Conservation (phyloP, 2,797 vertebrate genomes). For the Cyclopterus lumpus region DNA sequence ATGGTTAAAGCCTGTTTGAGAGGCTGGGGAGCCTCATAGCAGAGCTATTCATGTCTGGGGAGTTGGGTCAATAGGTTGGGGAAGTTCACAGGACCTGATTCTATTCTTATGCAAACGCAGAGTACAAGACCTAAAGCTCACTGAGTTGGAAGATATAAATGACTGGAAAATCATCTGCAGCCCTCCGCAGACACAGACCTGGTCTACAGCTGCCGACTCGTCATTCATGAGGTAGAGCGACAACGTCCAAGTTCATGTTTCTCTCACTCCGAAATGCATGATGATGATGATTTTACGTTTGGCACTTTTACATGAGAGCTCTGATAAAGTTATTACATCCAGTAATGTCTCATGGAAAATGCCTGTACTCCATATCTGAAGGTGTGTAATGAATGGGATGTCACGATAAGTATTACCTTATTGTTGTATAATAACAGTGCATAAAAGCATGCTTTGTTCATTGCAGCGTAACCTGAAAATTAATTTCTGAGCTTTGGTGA, state of each 20-base stretch:
- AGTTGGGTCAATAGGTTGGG: slow-evolving; percentile 94
- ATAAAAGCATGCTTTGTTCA: slow-evolving; percentile 57
- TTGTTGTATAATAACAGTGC: slow-evolving; percentile 36
- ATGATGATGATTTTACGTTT: slow-evolving; percentile 4
- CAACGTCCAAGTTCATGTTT: slow-evolving; percentile 60
- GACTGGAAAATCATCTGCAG: slow-evolving; percentile 91
- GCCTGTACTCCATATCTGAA: slow-evolving; percentile 7
- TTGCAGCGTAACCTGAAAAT: slow-evolving; percentile 57
- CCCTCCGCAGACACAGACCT: slow-evolving; percentile 78
- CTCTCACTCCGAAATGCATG: slow-evolving; percentile 38
- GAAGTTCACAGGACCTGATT: slow-evolving; percentile 94
- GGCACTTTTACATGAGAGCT: background rate
- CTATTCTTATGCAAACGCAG: slow-evolving; percentile 97
- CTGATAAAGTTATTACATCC: background rate
- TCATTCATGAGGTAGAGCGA: slow-evolving; percentile 73
- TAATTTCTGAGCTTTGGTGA: slow-evolving; percentile 67
- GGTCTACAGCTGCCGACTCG: slow-evolving; percentile 83
- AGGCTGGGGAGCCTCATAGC: slow-evolving; percentile 88
- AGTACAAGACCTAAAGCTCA: slow-evolving; percentile 90
- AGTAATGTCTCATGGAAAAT: background rate
- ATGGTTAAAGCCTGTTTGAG: slow-evolving; percentile 93
- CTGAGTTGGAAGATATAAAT: slow-evolving; percentile 97
- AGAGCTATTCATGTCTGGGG: slow-evolving; percentile 91
- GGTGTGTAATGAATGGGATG: slow-evolving; percentile 19
- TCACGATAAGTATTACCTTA: slow-evolving; percentile 35